A percentile compares a stretch with the other conserved stretches of the same genome.
These are phyloP conservation scores for Odontocolon sp. DNA, from an alignment of 2,888 invertebrate genomes.

Conservation along the genomic window DNA sequence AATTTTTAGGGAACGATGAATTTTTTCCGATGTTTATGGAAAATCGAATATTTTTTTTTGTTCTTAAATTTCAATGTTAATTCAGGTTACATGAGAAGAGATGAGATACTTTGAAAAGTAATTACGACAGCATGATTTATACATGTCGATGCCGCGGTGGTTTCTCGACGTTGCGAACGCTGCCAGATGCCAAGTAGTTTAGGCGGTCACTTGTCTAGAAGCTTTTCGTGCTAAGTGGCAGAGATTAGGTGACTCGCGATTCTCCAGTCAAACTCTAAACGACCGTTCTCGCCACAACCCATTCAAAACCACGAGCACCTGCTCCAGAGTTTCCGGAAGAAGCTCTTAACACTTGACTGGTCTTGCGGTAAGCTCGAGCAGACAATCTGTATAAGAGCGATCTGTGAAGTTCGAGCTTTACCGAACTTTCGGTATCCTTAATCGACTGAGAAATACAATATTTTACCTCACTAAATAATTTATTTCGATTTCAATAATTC, in stretches of 20 bases:
- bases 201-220: conserved; percentile 8
- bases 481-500: too few relatives aligned
- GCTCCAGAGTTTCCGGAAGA: conserved; percentile 10
- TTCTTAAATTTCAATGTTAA: neutral
- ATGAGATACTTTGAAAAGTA: conserved; percentile 28
- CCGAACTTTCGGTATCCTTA: conserved; percentile 3
- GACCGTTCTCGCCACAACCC: conserved; percentile 41
- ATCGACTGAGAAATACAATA: too few relatives aligned
- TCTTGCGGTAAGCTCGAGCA: conserved; percentile 6
- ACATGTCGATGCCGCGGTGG: conserved; percentile 22
- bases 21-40: too few relatives aligned
- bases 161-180: conserved; percentile 28
- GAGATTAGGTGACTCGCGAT: conserved; percentile 48
- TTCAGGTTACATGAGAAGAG: neutral
- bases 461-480: too few relatives aligned
- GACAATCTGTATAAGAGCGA: conserved; percentile 1
- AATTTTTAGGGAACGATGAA: too few relatives aligned
- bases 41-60: too few relatives aligned
- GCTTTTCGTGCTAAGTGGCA: conserved; percentile 33
- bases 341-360: conserved; percentile 28
- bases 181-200: conserved; percentile 12
- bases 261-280: conserved; percentile 45
- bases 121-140: conserved; percentile 41
- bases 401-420: neutral
- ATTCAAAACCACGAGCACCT: conserved; percentile 33